Base-by-base conservation (phyloP, 2,888 invertebrate species). In the Priocnemis perturbator region DNA sequence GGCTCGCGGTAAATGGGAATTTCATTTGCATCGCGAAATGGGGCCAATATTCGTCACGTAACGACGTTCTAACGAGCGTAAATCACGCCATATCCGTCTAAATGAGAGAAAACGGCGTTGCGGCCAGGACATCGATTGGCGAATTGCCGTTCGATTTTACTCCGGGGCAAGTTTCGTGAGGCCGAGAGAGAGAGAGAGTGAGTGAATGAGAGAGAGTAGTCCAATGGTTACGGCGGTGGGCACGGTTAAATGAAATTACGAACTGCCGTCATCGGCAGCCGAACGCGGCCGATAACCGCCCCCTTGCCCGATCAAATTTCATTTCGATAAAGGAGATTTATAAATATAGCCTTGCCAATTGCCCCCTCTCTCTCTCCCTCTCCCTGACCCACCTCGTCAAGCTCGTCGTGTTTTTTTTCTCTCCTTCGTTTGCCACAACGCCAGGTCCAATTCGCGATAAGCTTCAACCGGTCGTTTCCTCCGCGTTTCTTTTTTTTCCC, bases 251-350 rank as follows among this genome's bases (percentile, higher is more conserved):
- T 69, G 61, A 62, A 62, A 61, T 60, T 65, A 37, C 64, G 37
- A 23, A 21, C 55, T 44, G 56, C 37, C 23, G 53, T 14, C 56
- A 44, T 26, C 37, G 63, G 2, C 47, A 61, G 68, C 52, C 23
- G 17, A 50, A 17, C 50, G 17, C 56, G 21, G 30, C 52, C 65
- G 63, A 50, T 59, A 26, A 62, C 50, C 11, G 17, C 4, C 47
- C 15, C 47, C 9, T 2, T 11, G 37, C 30, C 23, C 50, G 77
- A 70, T 62, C 67, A 73, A 79, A 80, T 81, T 81, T 81, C 73
- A 80, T 82, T 80, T 74, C 77, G 79, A 81, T 79, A 80, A 77
- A 77, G 74, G 67, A 70, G 82, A 74, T 80, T 81, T 80, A 71
- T 69, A 77, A 73, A 67, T 73, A 72, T 60, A 20, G 48, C 50